Conservation (phyloP, 2,113 vertebrate species). For the Casuarius casuarius region DNA sequence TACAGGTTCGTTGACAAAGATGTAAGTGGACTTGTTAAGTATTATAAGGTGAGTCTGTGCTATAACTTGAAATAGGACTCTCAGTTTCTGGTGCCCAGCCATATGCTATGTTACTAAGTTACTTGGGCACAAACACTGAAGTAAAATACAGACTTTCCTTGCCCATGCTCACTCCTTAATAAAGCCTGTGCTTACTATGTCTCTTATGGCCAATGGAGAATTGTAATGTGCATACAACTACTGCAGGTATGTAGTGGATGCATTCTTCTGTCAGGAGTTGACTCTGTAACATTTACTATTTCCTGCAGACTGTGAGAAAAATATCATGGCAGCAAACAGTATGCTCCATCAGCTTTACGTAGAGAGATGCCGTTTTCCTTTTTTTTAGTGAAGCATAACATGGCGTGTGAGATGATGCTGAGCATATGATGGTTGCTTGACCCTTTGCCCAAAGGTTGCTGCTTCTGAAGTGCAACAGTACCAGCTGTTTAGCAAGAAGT, state of each 20-base stretch:
- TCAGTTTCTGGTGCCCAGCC: background rate
- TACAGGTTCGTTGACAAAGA: background rate
- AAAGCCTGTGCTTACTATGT: background rate
- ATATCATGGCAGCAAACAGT: background rate
- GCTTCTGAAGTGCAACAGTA: background rate
- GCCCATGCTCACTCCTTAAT: background rate
- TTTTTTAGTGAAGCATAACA: background rate
- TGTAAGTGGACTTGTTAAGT: background rate
- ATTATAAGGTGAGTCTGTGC: accelerated
- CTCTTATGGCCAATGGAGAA: background rate
- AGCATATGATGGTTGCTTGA: background rate
- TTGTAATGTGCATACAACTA: too few relatives aligned
- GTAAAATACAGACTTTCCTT: background rate
- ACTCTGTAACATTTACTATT: too few relatives aligned
- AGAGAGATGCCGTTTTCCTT: background rate
- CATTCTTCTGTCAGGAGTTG: background rate
- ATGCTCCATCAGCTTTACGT: background rate
- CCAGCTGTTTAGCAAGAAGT: background rate
- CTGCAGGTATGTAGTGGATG: background rate
- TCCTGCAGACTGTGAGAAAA: background rate
- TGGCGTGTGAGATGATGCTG: background rate
- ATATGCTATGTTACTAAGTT: accelerated
- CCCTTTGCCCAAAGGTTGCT: background rate
- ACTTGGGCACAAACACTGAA: background rate
- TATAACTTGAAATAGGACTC: background rate